These are phyloP conservation scores for Clarias batrachus DNA, from an alignment of 2,113 vertebrate species.

Conservation along the genomic window DNA sequence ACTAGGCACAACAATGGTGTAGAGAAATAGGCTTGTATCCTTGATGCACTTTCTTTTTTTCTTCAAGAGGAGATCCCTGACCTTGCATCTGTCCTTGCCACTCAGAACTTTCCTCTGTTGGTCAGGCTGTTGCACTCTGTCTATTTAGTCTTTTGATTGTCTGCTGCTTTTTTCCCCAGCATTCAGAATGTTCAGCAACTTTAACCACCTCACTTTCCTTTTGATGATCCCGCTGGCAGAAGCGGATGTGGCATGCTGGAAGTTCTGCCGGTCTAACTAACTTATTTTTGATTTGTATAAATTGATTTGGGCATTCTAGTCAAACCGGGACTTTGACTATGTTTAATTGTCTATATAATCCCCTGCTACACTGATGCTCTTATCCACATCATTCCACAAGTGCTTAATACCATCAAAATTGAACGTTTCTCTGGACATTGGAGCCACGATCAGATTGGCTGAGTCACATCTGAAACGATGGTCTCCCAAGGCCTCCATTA, in stretches of 20 bases:
- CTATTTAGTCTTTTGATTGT: slow-evolving; percentile 19
- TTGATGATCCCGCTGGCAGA: background rate
- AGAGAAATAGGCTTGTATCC: slow-evolving; percentile 77
- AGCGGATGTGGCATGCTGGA: background rate
- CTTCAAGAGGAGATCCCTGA: slow-evolving; percentile 72
- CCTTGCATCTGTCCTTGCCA: slow-evolving; percentile 86
- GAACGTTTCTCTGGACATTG: no score
- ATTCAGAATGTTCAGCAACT: slow-evolving; percentile 33
- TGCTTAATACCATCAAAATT: no score
- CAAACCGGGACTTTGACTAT: no score
- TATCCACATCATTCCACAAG: no score
- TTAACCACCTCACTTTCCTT: slow-evolving; percentile 5
- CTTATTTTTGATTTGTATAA: background rate
- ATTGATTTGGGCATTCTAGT: no score
- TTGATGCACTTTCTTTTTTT: slow-evolving; percentile 72
- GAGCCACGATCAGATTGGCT: no score
- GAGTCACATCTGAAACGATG: no score
- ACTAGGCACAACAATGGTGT: slow-evolving; percentile 78
- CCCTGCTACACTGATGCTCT: no score
- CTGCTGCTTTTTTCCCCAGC: background rate
- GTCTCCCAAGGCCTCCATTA: no score
- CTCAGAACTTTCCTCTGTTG: slow-evolving; percentile 50
- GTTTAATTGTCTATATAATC: no score
- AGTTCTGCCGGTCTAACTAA: background rate
- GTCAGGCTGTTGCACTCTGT: slow-evolving; percentile 22